Evolutionary conservation across 2,797 vertebrate genomes (phyloP), one percentile per base, ranked within the genome.

Genomic region (Catostomus latipinnis): DNA sequence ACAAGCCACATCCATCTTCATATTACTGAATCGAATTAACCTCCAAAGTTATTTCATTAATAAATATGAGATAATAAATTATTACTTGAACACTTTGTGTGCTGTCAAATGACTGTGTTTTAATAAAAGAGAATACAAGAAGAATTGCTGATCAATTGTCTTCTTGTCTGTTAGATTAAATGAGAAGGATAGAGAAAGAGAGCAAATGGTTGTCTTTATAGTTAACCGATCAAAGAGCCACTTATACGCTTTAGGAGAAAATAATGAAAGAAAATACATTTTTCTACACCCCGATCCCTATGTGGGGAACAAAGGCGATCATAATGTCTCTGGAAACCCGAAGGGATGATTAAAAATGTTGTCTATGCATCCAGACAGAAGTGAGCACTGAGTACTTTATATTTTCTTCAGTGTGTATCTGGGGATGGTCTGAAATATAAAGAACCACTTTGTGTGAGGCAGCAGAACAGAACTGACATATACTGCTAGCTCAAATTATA

Each of bases 41-140:
- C 87, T 50, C 58, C 1, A 75, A 84, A 82, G 85, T 83, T 86
- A 78, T 83, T 83, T 87, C 85, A 86, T 88, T 88, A 88, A 88
- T 87, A 87, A 85, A 87, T 82, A 88, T 76, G 81, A 82, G 87
- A 88, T 86, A 83, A 87, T 74, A 83, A 83, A 88, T 85, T 76
- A 84, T 81, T 81, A 75, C 81, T 85, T 56, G 72, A 46, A 58
- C 71, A 49, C 60, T 83, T 75, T 76, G 75, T 81, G 56, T 76
- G 49, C 80, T 50, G 73, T 79, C 74, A 79, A 81, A 78, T 54
- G 80, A 54, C 73, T 63, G 79, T 16, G 53, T 78, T 85, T 74
- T 61, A 78, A 74, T 16, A 56, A 73, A 71, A 68, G 63, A 71
- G 52, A 74, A 68, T 72, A 80, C 82, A 48, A 81, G 60, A 73